phyloP scores from a whole-genome alignment of 92 coral and sea anemone species.

The Epizoanthus stellaris region DNA sequence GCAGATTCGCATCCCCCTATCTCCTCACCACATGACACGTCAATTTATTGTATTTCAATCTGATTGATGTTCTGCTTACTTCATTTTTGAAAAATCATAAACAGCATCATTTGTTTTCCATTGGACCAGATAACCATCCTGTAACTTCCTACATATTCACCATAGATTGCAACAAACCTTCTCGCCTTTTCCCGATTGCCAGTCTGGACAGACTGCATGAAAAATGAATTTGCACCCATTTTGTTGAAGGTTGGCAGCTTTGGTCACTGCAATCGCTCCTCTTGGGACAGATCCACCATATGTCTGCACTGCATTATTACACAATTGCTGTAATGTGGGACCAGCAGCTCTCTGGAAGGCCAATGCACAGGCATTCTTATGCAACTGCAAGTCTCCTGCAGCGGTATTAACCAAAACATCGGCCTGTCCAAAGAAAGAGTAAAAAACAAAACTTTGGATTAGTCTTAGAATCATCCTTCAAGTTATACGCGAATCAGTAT shows the following conservation, averaged over 20 bases:
- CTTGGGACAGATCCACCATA: neutral
- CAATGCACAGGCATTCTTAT: slow-evolving; percentile 64
- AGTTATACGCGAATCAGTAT: too few relatives aligned
- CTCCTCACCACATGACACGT: too few relatives aligned
- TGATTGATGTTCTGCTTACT: too few relatives aligned
- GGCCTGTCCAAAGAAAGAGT: neutral
- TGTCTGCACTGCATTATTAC: slow-evolving; percentile 41
- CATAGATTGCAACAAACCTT: slow-evolving; percentile 17
- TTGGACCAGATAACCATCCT: too few relatives aligned
- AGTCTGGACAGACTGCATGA: slow-evolving; percentile 46
- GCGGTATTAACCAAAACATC: slow-evolving; percentile 65
- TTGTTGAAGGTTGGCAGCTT: slow-evolving; percentile 35
- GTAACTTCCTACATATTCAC: too few relatives aligned
- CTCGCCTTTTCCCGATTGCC: slow-evolving; percentile 30
- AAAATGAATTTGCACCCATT: slow-evolving; percentile 35
- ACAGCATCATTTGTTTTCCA: too few relatives aligned
- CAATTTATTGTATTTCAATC: too few relatives aligned
- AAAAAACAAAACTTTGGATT: neutral
- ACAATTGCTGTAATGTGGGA: slow-evolving; percentile 66
- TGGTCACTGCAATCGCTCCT: slow-evolving; percentile 36
- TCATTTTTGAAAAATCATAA: too few relatives aligned
- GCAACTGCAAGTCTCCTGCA: slow-evolving; percentile 53
- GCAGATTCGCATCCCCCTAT: too few relatives aligned
- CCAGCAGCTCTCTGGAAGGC: slow-evolving; percentile 79
- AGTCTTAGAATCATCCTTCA: neutral